Evolutionary conservation across 2,797 vertebrate species (phyloP).

Genomic region (Serranus cabrilla): DNA sequence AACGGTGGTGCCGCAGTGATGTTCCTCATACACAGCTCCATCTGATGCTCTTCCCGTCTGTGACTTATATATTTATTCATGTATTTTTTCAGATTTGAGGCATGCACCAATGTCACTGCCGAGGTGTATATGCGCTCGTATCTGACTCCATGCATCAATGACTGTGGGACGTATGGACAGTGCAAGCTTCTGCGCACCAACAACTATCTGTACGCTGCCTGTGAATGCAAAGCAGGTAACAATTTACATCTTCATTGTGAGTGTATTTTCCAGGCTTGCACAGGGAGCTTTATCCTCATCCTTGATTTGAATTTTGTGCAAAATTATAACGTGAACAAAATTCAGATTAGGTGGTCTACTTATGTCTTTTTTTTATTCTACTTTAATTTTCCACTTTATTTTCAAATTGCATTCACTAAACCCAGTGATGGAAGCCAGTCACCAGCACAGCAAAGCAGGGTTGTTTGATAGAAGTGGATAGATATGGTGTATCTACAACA

Average conservation of each 20-base stretch:
- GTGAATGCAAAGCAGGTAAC: constrained; percentile 98
- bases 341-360: constrained; percentile 15
- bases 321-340: constrained; percentile 1
- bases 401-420: constrained; percentile 7
- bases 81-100: constrained; percentile 85
- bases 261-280: constrained; percentile 5
- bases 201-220: constrained; percentile 97
- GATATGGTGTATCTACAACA: constrained; percentile 24
- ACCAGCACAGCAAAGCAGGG: constrained; percentile 10
- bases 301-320: constrained; percentile 19
- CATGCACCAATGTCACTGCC: constrained; percentile 90
- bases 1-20: not conserved
- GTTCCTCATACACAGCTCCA: not conserved
- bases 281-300: not conserved
- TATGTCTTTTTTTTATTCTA: constrained; percentile 26
- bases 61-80: not conserved
- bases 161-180: constrained; percentile 97
- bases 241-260: not conserved
- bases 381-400: constrained; percentile 21
- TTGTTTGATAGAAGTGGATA: constrained; percentile 21
- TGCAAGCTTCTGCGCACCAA: constrained; percentile 98
- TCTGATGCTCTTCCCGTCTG: constrained; percentile 5
- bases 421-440: not conserved
- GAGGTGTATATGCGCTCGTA: constrained; percentile 96
- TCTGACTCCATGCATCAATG: constrained; percentile 96